Conservation (phyloP, 2,888 invertebrate species). For the Allophyes oxyacanthae region DNA sequence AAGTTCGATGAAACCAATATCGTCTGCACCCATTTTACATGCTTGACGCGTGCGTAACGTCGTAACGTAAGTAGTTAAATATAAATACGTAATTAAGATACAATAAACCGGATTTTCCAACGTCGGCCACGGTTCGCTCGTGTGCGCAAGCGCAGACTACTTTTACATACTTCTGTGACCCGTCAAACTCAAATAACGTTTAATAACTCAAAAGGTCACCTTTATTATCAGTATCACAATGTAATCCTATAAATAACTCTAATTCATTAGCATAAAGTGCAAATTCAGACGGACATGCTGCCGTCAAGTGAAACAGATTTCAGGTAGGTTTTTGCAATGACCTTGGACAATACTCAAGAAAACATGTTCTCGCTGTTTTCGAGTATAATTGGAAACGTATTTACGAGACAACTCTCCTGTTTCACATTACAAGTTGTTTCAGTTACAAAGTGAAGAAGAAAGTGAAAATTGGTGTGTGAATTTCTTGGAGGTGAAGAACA, state of each 20-base stretch:
- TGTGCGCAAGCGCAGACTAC: constrained; percentile 35
- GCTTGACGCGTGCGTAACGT: constrained; percentile 25
- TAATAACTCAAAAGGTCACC: constrained; percentile 64
- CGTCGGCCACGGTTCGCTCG: constrained; percentile 22
- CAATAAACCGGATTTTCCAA: constrained; percentile 48
- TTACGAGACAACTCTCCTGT: constrained; percentile 54
- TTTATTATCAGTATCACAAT: constrained; percentile 55
- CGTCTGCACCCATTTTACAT: constrained; percentile 26
- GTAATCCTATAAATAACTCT: constrained; percentile 41
- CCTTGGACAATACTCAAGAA: constrained; percentile 65
- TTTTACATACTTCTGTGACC: constrained; percentile 32
- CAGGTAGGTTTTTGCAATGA: constrained; percentile 66
- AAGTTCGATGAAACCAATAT: neutral
- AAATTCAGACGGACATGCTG: constrained; percentile 47
- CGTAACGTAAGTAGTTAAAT: constrained; percentile 31
- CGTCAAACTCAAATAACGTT: constrained; percentile 55
- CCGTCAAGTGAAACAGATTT: constrained; percentile 61
- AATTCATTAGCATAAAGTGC: constrained; percentile 54
- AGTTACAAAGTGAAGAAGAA: constrained; percentile 40
- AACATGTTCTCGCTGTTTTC: constrained; percentile 58
- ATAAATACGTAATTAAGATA: constrained; percentile 42
- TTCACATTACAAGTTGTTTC: constrained; percentile 18
- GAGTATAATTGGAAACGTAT: constrained; percentile 61
- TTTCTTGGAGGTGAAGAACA: constrained; percentile 26
- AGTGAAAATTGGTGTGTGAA: constrained; percentile 45